phyloP scores from a whole-genome alignment of 2,113 vertebrate species.

The Dipodomys ordii region DNA sequence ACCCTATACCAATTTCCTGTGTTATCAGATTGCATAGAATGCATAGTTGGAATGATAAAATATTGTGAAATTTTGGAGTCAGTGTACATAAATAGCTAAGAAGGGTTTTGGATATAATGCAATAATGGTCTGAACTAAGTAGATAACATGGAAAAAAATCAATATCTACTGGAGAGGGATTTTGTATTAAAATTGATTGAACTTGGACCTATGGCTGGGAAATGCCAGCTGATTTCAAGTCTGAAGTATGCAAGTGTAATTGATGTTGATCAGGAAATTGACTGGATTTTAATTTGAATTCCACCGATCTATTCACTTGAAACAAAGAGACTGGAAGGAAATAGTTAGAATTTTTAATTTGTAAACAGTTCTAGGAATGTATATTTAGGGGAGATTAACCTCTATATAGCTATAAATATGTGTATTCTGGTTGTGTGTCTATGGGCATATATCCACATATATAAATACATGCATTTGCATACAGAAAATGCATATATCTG shows the following conservation, averaged over 20 bases:
- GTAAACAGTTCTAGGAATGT: slow-evolving; percentile 6
- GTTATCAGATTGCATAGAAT: background rate
- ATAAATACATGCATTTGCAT: background rate
- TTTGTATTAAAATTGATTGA: slow-evolving; percentile 62
- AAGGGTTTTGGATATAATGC: background rate
- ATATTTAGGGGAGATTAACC: background rate
- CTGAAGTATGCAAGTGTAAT: slow-evolving; percentile 29
- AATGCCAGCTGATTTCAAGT: slow-evolving; percentile 20
- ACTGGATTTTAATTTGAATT: slow-evolving; percentile 60
- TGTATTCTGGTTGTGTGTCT: background rate
- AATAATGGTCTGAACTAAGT: slow-evolving; percentile 17
- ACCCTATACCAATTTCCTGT: background rate
- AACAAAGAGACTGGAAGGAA: background rate
- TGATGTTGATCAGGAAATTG: slow-evolving; percentile 69
- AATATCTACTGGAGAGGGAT: slow-evolving; percentile 4
- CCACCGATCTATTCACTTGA: slow-evolving; percentile 54
- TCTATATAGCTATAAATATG: too few relatives aligned
- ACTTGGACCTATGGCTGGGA: background rate
- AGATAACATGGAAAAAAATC: slow-evolving; percentile 47
- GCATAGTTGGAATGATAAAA: slow-evolving; percentile 18
- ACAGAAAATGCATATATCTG: background rate
- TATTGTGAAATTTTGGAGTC: background rate
- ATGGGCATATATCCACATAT: background rate
- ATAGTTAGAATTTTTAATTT: slow-evolving; percentile 43
- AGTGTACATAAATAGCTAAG: background rate